A percentile compares a stretch with the other conserved stretches of the same genome.
Evolutionary conservation across 2,888 invertebrate species (phyloP).

Genomic region (Heteromurus nitidus): DNA sequence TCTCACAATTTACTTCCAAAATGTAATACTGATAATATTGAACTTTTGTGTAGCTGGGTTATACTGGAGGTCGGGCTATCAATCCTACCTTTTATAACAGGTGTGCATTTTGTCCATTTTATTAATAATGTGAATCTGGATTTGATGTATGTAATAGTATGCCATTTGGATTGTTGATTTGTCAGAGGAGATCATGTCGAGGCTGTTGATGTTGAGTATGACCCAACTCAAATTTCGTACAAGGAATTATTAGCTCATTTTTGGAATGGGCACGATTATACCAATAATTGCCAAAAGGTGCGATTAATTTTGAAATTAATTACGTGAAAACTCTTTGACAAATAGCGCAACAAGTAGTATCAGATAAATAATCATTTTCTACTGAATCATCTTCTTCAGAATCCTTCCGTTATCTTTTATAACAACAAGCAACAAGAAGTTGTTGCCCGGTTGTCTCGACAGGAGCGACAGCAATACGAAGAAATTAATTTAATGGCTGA

Average conservation of each 20-base stretch:
- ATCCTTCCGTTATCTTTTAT: constrained; percentile 35
- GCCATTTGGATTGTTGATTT: neutral
- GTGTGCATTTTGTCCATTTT: constrained; percentile 6
- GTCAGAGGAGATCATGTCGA: constrained; percentile 33
- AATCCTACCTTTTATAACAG: constrained; percentile 23
- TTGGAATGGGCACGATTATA: constrained; percentile 50
- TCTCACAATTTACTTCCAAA: too few species aligned
- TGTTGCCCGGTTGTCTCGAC: constrained; percentile 27
- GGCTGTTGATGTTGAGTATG: constrained; percentile 46
- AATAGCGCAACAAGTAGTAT: neutral
- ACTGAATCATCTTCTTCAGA: neutral
- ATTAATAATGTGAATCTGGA: neutral
- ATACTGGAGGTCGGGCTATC: constrained; percentile 20
- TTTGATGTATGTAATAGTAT: neutral
- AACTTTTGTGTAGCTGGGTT: constrained; percentile 27
- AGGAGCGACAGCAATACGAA: constrained; percentile 41
- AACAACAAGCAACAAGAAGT: constrained; percentile 45
- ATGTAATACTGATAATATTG: too few species aligned
- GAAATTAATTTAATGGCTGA: constrained; percentile 45
- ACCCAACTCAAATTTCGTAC: constrained; percentile 22
- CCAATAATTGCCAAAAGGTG: constrained; percentile 26
- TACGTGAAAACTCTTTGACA: too few species aligned
- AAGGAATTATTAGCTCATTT: constrained; percentile 40
- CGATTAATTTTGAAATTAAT: too few species aligned
- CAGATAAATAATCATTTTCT: neutral